phyloP scores from a whole-genome alignment of 2,888 invertebrate genomes.

The Boloria euphrosyne region DNA sequence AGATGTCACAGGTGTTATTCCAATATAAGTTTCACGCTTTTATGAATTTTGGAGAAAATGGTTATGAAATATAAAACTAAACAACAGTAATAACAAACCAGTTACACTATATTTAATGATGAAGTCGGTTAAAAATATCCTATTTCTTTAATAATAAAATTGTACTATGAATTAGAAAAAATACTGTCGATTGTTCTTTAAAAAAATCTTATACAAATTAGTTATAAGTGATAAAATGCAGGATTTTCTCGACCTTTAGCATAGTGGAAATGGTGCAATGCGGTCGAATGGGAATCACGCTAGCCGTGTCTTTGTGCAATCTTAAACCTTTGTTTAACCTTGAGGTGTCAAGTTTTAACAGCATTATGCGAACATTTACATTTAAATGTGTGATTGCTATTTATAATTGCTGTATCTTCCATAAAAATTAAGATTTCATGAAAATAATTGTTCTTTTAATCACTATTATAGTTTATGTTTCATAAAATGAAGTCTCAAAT shows the following conservation, averaged over 20 bases:
- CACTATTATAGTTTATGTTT: too few species aligned
- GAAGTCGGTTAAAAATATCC: too few species aligned
- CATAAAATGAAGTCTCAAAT: too few species aligned
- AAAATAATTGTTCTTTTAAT: neutral
- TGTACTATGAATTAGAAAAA: too few species aligned
- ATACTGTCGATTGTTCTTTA: neutral
- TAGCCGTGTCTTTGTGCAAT: slow-evolving; percentile 57
- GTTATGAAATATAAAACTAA: too few species aligned
- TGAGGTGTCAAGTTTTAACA: slow-evolving; percentile 49
- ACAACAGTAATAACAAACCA: too few species aligned
- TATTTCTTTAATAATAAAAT: too few species aligned
- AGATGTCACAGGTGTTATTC: too few species aligned
- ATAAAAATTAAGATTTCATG: neutral
- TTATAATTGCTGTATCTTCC: slow-evolving; percentile 17
- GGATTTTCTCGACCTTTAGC: slow-evolving; percentile 65
- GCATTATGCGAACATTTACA: slow-evolving; percentile 35
- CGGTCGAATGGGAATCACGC: slow-evolving; percentile 67
- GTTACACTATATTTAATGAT: too few species aligned
- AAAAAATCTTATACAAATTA: slow-evolving; percentile 5
- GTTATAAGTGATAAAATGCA: slow-evolving; percentile 42
- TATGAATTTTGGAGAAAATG: too few species aligned
- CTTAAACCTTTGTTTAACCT: slow-evolving; percentile 59
- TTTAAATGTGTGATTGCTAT: neutral
- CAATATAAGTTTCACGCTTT: too few species aligned
- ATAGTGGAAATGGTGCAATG: slow-evolving; percentile 66